phyloP scores from a whole-genome alignment of 2,113 vertebrate genomes.

The Mustelus asterias region DNA sequence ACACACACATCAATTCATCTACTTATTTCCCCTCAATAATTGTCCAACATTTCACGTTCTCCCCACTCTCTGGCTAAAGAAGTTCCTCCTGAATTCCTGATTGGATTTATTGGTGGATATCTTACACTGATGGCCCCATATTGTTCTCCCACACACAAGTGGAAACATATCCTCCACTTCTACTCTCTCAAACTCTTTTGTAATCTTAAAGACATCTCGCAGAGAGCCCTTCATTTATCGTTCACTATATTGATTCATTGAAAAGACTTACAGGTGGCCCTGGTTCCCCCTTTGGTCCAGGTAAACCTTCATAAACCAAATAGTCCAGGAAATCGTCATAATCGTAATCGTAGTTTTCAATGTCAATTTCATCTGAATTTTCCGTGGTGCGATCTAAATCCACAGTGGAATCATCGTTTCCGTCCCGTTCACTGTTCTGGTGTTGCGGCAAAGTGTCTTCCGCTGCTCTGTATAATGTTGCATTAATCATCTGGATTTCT shows the following conservation, averaged over 20 bases:
- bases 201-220: not conserved
- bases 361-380: constrained; percentile 60
- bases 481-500: constrained; percentile 59
- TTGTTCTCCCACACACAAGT: not conserved
- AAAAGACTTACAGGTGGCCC: constrained; percentile 79
- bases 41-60: not conserved
- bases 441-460: constrained; percentile 48
- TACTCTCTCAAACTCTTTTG: not conserved
- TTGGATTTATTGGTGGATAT: not conserved
- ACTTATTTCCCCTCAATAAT: not conserved
- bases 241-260: constrained; percentile 44
- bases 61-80: not conserved
- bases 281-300: constrained; percentile 83
- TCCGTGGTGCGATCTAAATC: constrained; percentile 47
- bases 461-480: constrained; percentile 58
- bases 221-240: constrained; percentile 40
- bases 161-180: not conserved
- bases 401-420: constrained; percentile 48
- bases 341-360: constrained; percentile 71
- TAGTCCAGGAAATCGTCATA: constrained; percentile 75
- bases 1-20: not conserved
- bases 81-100: not conserved
- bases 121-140: not conserved
- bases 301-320: constrained; percentile 69
- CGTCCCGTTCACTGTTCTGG: constrained; percentile 55